Evolutionary conservation across 2,888 invertebrate species (phyloP), one percentile per base, ranked within the genome.

Genomic region (Laspeyria flexula): DNA sequence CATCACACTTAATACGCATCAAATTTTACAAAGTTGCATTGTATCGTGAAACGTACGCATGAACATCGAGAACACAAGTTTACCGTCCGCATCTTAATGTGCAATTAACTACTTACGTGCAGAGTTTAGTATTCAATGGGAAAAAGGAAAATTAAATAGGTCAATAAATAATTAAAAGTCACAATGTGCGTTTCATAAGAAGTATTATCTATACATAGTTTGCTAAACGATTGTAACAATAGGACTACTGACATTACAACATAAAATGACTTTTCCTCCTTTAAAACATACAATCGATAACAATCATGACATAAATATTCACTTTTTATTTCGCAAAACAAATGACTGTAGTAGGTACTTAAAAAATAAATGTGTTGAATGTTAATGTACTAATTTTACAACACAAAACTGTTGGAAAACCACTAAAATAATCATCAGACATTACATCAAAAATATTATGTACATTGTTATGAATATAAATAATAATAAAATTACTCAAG

Each of bases 61-160:
- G 46, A 53, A 33, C 51, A 58, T 34, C 15, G 48, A 44, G 55
- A 51, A 46, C 42, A 35, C 12, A 49, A 27, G 38, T 41, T 60
- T 43, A 46, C 50, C 38, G 49, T 57, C 43, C 47, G 56, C 59
- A 64, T 67, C 51, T 52, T 57, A 61, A 67, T 62, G 51, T 57
- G 49, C 49, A 53, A 61, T 64, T 61, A 67, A 57, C 43, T 56
- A 55, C n/a, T n/a, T n/a, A n/a, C 46, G 48, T 43, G 29, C 41
- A 57, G 21, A 21, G 34, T 43, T 56, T 50, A 37, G 13, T 50
- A 53, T 54, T 49, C 30, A 30, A 53, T 46, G 40, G 40, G 47
- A 50, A 59, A 61, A 55, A 55, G 37, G 0, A 57, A 52, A 63
- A 59, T 40, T 13, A 41, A 47, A 39, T 33, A 31, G 23, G 18